Evolutionary conservation across 2,113 vertebrate species (phyloP).

Genomic region (Thamnaconus septentrionalis): DNA sequence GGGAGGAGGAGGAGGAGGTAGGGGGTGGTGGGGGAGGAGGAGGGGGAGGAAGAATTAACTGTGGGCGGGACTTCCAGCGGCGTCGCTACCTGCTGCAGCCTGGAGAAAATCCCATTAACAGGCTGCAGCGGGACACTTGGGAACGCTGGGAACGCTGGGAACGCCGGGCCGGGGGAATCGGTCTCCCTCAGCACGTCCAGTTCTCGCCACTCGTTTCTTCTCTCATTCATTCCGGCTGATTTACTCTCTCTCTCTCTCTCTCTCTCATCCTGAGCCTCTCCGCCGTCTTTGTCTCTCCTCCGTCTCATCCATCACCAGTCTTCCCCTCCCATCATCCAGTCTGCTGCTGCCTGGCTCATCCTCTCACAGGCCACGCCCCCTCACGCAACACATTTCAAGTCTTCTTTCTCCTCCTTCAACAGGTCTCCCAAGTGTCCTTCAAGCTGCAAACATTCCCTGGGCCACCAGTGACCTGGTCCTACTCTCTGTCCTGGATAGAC

Average conservation of each 20-base stretch:
- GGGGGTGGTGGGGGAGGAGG: constrained; percentile 76
- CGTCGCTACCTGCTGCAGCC: constrained; percentile 70
- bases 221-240: constrained; percentile 65
- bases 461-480: too few species aligned
- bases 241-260: constrained; percentile 47
- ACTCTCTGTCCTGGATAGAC: too few species aligned
- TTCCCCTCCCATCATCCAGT: constrained; percentile 45
- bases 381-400: constrained; percentile 37
- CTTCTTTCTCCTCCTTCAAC: constrained; percentile 9
- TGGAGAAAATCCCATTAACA: constrained; percentile 72
- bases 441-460: too few species aligned
- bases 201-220: constrained; percentile 51
- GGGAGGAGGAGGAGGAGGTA: constrained; percentile 58
- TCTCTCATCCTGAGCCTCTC: constrained; percentile 43
- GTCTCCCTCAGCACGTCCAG: constrained; percentile 63
- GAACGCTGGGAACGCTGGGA: constrained; percentile 29
- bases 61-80: constrained; percentile 65
- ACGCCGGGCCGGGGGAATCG: constrained; percentile 49
- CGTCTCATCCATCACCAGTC: constrained; percentile 63
- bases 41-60: constrained; percentile 54
- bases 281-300: constrained; percentile 52
- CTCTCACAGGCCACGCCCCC: constrained; percentile 22
- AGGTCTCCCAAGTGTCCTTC: too few species aligned
- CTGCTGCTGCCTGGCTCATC: constrained; percentile 50
- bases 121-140: constrained; percentile 56